Evolutionary conservation across 1,140 invertebrate genomes (phyloP), one percentile per base, ranked within the genome.

Genomic region (Diprion similis): DNA sequence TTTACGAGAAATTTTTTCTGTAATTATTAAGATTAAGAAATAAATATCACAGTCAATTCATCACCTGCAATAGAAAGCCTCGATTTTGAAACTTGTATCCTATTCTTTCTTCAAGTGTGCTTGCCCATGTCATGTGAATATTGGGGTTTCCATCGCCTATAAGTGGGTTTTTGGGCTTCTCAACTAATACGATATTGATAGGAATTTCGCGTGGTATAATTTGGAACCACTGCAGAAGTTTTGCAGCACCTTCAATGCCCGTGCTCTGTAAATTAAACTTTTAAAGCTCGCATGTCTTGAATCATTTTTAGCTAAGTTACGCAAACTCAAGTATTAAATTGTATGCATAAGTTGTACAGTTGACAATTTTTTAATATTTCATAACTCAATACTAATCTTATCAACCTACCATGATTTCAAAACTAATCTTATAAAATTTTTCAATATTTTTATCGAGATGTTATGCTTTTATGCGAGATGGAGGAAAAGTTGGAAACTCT

Each of bases 191-290:
- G 19, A 81, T 46, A 7, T 83, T 66, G 66, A 88, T 73, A 17
- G 79, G 77, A 82, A 90, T 88, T 71, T 89, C 76, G 59, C 82
- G 59, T 0, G 92, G 92, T 46, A 93, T 85, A 68, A 95, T 89
- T 51, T 87, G 89, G 51, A 97, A 89, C 92, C 93, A 97, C 73
- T 93, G 90, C 65, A 97, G 83, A 66, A 97, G 85, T 72, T 88
- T 89, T 2, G 95, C 73, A 13, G 92, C 91, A 45, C 86, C 89
- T 71, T 84, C 76, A 19, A 89, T 81, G n/a, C 91, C 91, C 81
- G 89, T 89, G 19, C 81, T 85, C 76, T 91, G 82, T 15, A 90
- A 85, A 76, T 59, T 51, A 76, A 11, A 72, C 46, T 46, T 71
- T 9, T 24, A 65, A 37, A 37, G 1, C 24, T 37, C 24, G 24